A percentile compares a stretch with the other conserved stretches of the same genome.
Conservation (phyloP, 1,140 invertebrate genomes). For the Ganaspis sp. region DNA sequence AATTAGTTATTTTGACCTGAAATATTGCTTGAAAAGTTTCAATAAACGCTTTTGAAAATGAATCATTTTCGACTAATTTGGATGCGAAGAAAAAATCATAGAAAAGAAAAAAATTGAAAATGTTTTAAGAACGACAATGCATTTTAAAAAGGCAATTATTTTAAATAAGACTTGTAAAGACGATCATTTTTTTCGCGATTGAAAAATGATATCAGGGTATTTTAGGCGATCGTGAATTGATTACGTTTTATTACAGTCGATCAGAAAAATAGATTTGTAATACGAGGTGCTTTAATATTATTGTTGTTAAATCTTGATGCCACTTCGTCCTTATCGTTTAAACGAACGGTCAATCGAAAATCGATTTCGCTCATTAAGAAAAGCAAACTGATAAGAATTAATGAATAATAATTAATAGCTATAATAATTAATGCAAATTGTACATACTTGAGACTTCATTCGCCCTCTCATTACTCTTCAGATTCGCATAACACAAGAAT, state of each 20-base stretch:
- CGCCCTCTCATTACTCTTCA: neutral
- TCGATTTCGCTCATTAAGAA: conserved; percentile 7
- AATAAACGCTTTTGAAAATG: no score
- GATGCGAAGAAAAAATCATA: no score
- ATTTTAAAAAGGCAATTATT: no score
- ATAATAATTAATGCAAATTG: neutral
- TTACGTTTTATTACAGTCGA: conserved; percentile 9
- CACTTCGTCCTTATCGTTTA: conserved; percentile 21
- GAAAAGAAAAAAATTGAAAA: no score
- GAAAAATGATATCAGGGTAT: conserved; percentile 22
- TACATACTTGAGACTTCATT: conserved; percentile 13
- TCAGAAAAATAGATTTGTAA: conserved; percentile 18
- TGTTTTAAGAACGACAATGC: neutral
- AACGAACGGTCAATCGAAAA: conserved; percentile 1
- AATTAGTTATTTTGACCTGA: no score
- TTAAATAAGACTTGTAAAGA: neutral
- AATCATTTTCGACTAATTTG: no score
- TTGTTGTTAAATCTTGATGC: conserved; percentile 12
- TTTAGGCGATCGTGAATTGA: conserved; percentile 27
- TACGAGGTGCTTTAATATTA: conserved; percentile 25
- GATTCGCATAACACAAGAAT: neutral
- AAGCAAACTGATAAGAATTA: neutral
- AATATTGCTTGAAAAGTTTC: no score
- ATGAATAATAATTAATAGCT: neutral
- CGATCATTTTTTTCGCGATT: neutral